Percentiles rank a stretch among this genome's conserved stretches.
Conservation (phyloP, 2,113 vertebrate species). For the Coregonus clupeaformis region DNA sequence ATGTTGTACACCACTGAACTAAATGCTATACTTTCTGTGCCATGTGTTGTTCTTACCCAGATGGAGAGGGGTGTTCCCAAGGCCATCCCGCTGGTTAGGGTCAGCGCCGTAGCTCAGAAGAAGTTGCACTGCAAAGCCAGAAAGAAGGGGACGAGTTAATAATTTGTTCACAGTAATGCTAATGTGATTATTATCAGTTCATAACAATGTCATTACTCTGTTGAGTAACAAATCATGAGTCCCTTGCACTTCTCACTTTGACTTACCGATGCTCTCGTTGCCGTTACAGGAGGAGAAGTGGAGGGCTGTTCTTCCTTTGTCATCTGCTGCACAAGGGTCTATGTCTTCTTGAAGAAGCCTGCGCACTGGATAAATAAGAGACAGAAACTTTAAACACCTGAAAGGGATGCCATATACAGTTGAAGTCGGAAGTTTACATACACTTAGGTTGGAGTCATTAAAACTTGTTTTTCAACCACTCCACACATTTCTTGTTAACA, state of each 20-base stretch:
- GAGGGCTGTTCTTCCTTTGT: conserved; percentile 94
- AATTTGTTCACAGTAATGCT: background rate
- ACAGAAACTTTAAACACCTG: background rate
- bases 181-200: background rate
- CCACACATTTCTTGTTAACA: too few relatives aligned
- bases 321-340: conserved; percentile 91
- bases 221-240: background rate
- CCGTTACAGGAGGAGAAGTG: conserved; percentile 98
- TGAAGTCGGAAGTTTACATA: too few relatives aligned
- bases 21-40: background rate
- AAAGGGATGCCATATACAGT: background rate
- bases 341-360: conserved; percentile 85
- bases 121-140: conserved; percentile 79
- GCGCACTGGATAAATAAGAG: conserved; percentile 74
- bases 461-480: too few relatives aligned
- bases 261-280: conserved; percentile 90
- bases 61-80: conserved; percentile 95
- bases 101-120: conserved; percentile 92
- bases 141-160: background rate
- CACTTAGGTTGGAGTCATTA: too few relatives aligned
- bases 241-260: background rate
- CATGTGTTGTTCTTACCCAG: conserved; percentile 78
- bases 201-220: background rate
- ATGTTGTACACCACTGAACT: background rate
- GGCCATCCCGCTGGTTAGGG: conserved; percentile 93